Base-by-base conservation (phyloP, 2,888 invertebrate species). In the Merodon equestris region DNA sequence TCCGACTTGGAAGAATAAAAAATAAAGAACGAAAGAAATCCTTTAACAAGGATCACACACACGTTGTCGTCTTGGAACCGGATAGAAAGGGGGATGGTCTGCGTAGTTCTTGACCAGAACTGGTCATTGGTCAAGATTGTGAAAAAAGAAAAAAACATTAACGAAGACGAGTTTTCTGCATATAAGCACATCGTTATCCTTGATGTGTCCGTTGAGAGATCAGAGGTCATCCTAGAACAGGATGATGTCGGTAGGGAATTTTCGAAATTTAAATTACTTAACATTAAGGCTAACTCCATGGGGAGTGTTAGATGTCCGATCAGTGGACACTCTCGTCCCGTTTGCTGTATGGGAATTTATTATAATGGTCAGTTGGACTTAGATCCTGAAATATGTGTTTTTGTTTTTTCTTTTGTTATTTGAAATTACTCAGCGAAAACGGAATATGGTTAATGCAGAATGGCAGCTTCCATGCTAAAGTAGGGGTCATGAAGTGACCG, bases 211-310 rank as follows among this genome's bases (percentile, higher is more conserved):
- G 79, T 79, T 79, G 70, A 64, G 60, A 79, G 79, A 79, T 79
- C 79, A 79, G 54, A 79, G 79, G 79, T 79, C 79, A 79, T 79
- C 79, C 73, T 42, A 79, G 64, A 79, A 79, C 79, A 64, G 79
- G 79, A 79, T 70, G 74, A 64, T 79, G 77, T 67, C 68, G 72
- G 77, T 56, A 63, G 77, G 77, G 67, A 77, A 51, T 72, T 60
- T 76, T 56, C 44, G 44, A 57, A 68, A 73, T 79, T 79, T 74
- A 51, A 79, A 79, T 70, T 70, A 53, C 2, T 36, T 13, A 2
- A 45, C 4, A 2, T 12, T 14, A 10, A 12, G 27, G 4, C 18
- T 9, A 57, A 60, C 72, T 72, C 66, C 63, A 54, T 79, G 79
- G 74, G 68, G 79, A 79, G 79, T 79, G 68, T 70, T 72, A 13